These are phyloP conservation scores for Ptychobarbus kaznakovi DNA, from an alignment of 2,797 vertebrate genomes.

Conservation along the genomic window DNA sequence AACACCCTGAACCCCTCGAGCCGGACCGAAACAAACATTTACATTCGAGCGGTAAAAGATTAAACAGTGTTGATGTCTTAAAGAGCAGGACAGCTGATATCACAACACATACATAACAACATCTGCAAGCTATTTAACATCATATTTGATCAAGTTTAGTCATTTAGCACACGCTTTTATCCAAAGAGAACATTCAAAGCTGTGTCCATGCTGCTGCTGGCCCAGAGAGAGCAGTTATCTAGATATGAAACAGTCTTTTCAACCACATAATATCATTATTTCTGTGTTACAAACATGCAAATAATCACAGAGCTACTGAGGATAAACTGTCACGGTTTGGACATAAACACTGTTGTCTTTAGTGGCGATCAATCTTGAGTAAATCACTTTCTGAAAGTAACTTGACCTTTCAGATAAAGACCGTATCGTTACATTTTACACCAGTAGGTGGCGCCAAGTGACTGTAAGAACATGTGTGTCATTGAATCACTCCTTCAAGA, in stretches of 20 bases:
- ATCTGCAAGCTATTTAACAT: not conserved
- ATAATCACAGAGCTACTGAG: too few species aligned
- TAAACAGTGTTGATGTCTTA: not conserved
- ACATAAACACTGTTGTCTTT: not conserved
- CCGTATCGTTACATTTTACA: too few species aligned
- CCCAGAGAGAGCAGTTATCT: too few species aligned
- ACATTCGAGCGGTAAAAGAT: not conserved
- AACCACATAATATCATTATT: not conserved
- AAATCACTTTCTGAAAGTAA: too few species aligned
- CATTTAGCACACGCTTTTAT: too few species aligned
- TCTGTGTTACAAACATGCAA: not conserved
- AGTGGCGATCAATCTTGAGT: too few species aligned
- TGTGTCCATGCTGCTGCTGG: not conserved
- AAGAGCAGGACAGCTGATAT: not conserved
- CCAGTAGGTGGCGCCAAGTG: not conserved
- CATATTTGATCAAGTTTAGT: not conserved
- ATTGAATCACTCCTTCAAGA: too few species aligned
- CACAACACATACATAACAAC: not conserved
- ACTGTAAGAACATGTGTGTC: too few species aligned
- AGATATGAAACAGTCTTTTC: too few species aligned
- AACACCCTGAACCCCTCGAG: not conserved
- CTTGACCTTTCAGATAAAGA: too few species aligned
- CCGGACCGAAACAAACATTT: not conserved
- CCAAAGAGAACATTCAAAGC: too few species aligned
- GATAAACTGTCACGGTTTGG: not conserved